Conservation (phyloP, 1,140 invertebrate species). For the Sesamia nonagrioides region DNA sequence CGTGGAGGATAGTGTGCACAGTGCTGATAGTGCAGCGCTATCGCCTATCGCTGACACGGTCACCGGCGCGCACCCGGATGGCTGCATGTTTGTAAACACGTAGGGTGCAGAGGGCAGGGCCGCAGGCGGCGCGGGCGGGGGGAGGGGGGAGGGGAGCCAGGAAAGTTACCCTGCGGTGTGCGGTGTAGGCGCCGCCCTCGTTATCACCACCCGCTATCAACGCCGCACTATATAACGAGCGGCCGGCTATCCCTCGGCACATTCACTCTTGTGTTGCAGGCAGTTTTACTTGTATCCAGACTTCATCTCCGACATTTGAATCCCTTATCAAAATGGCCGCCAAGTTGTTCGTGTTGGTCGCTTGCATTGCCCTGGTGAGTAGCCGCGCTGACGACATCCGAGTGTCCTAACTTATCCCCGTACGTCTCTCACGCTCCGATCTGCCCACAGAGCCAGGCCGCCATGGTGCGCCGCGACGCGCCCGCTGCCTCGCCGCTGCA, state of each 20-base stretch:
- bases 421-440: background rate
- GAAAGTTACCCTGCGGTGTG: slow-evolving; percentile 41
- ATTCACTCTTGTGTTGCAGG: slow-evolving; percentile 44
- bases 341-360: slow-evolving; percentile 70
- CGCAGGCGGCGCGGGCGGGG: background rate
- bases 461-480: slow-evolving; percentile 72
- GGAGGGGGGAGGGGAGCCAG: slow-evolving; percentile 1
- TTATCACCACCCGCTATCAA: slow-evolving; percentile 40
- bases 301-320: slow-evolving; percentile 5
- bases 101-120: slow-evolving; percentile 26
- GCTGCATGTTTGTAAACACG: slow-evolving; percentile 34
- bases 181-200: slow-evolving; percentile 17
- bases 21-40: background rate
- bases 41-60: slow-evolving; percentile 5
- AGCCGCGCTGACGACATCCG: background rate
- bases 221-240: slow-evolving; percentile 45
- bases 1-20: background rate
- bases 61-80: slow-evolving; percentile 38
- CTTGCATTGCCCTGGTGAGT: slow-evolving; percentile 79
- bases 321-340: slow-evolving; percentile 61
- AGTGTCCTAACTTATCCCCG: background rate
- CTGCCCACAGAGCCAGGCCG: slow-evolving; percentile 55
- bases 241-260: slow-evolving; percentile 1
- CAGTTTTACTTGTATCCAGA: slow-evolving; percentile 14
- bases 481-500: slow-evolving; percentile 58